Base-by-base conservation (phyloP, 23 tunicate species). In the Styela plicata region DNA sequence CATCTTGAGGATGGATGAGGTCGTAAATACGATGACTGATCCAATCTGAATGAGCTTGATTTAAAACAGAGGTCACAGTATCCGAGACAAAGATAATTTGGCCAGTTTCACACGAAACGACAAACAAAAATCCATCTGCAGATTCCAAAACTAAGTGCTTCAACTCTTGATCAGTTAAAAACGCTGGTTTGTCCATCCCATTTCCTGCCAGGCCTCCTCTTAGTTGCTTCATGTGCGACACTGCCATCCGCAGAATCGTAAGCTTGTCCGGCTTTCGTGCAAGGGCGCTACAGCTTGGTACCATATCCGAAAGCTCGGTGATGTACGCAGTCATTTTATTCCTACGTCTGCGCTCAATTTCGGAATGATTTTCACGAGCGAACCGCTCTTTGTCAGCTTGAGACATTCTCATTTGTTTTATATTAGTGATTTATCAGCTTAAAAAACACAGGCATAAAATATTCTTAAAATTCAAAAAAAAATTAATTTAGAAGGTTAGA, bases 311-410 rank as follows among this genome's bases (percentile, higher is more conserved):
- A 1, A 91, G 74, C 44, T 91, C 97, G 2, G 97, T 87, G 63
- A 91, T 91, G 79, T 91, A 91, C 1, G 97, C 87, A 17, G 97
- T 91, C 97, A 91, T 91, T 84, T 91, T 91, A 36, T 91, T 91
- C 16, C 97, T 63, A 53, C 97, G 68, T 36, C 97, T 84, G 20
- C 97, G 75, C 53, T 91, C 97, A 33, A 91, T 91, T 65, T 91
- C 97, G 20, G 91, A 86, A 52, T 91, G 97, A 66, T 91, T 91
- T 84, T 91, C 97, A 20, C 91, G 85, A 37, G 97, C 97, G 73
- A 83, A 91, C 63, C 87, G 88, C 87, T 91, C 97, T 64, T 91
- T 91, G 63, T 91, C 97, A 78, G 88, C 87, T 68, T 91, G 97
- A 1, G 88, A 69, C 97, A 91, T 91, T 31, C 87, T 35, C 85